Base-by-base conservation (phyloP, 2,888 invertebrate species). In the Anoplius nigerrimus region DNA sequence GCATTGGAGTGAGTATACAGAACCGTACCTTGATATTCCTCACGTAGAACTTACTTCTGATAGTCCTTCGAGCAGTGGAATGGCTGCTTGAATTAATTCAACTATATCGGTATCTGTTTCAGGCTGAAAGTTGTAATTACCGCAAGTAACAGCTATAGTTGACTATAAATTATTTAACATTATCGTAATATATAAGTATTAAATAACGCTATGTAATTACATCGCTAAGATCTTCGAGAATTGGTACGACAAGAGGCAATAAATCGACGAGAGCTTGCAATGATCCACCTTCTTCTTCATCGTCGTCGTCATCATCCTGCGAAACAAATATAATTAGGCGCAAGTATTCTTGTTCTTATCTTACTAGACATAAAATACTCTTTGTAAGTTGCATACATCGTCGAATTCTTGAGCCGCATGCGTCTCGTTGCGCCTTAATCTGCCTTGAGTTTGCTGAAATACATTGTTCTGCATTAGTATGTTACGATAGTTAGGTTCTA, bases 161-260 rank as follows among this genome's bases (percentile, higher is more conserved):
- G n/a, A n/a, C n/a, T n/a, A n/a, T n/a, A n/a, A n/a, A n/a, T n/a
- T n/a, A n/a, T n/a, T 42, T 6, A 42, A 42, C 6, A 13, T 48
- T 13, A 13, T 16, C 16, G 4, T 8, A 21, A 51, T 15, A 11
- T 13, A 20, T 15, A 21, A 18, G 22, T 21, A 20, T 8, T 13
- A 22, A 20, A 51, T 21, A 22, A 48, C 18, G 6, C n/a, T 34
- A 6, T 27, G 27, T 11, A 11, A 34, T 84, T 83, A 89, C 88
- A 59, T 88, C 85, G 74, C 88, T 88, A 13, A 89, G 81, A 62
- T 88, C 88, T 67, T 88, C 86, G 20, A 89, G 74, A 66, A 88
- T 82, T 0, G 88, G 88, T 2, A 82, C 76, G n/a, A 83, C 74
- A 4, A 89, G 63, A 2, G 86, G 86, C 42, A 89, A 55, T 2